phyloP scores from a whole-genome alignment of 2,888 invertebrate species.

The Coleophora flavipennella region DNA sequence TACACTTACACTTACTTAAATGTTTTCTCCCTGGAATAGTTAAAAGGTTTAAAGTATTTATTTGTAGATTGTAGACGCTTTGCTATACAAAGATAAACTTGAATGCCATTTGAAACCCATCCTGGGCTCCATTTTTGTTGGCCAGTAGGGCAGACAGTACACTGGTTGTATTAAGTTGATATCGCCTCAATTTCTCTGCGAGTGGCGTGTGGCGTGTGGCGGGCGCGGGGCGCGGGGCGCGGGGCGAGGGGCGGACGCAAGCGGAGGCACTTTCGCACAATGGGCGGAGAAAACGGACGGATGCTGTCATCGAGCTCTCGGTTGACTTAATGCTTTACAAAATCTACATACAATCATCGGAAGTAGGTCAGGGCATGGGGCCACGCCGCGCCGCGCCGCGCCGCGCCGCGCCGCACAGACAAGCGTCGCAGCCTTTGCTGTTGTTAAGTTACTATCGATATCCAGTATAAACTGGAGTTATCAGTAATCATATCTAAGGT shows the following conservation, averaged over 20 bases:
- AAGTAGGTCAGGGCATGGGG: slow-evolving; percentile 68
- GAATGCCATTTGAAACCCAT: slow-evolving; percentile 10
- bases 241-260: slow-evolving; percentile 21
- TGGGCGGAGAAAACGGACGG: slow-evolving; percentile 56
- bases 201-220: slow-evolving; percentile 31
- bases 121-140: slow-evolving; percentile 36
- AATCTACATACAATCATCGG: slow-evolving; percentile 69
- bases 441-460: no score
- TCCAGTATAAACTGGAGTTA: no score
- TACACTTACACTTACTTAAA: no score
- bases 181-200: slow-evolving; percentile 58
- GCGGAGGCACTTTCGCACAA: slow-evolving; percentile 31
- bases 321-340: slow-evolving; percentile 62
- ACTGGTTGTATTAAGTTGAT: slow-evolving; percentile 45
- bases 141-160: slow-evolving; percentile 55
- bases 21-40: no score
- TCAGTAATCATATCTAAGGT: no score
- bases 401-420: no score
- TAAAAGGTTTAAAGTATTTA: no score
- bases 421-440: slow-evolving; percentile 25
- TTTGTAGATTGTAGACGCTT: no score
- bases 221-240: slow-evolving; percentile 30
- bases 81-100: neutral
- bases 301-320: slow-evolving; percentile 58
- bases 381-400: no score